These are phyloP conservation scores for Erythrolamprus reginae DNA, from an alignment of 2,113 vertebrate species.

Conservation along the genomic window DNA sequence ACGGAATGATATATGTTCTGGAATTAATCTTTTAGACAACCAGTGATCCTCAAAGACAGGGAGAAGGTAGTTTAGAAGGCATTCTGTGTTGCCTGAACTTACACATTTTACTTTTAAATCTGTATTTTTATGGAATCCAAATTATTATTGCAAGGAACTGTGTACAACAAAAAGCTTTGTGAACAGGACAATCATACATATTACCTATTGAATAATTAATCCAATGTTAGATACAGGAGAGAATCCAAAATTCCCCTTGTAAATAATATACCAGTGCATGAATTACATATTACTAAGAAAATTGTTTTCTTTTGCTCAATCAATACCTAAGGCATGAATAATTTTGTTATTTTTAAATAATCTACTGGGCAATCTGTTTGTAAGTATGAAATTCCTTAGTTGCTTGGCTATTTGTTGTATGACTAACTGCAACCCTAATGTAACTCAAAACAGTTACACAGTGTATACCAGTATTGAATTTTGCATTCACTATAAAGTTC, in stretches of 20 bases:
- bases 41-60: not conserved
- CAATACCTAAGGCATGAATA: constrained; percentile 38
- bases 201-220: not conserved
- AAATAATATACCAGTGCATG: constrained; percentile 14
- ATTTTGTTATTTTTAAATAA: constrained; percentile 38
- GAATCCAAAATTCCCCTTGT: not conserved
- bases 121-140: not conserved
- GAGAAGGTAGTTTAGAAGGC: not conserved
- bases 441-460: not conserved
- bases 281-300: constrained; percentile 19
- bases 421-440: not conserved
- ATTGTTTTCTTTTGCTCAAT: constrained; percentile 15
- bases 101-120: not conserved
- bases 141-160: not conserved
- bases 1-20: not conserved
- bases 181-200: not conserved
- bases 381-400: constrained; percentile 19
- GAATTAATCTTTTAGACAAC: not conserved
- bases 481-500: not conserved
- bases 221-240: not conserved
- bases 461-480: not conserved
- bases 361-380: constrained; percentile 19
- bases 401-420: constrained; percentile 30
- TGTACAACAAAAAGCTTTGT: not conserved
- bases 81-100: not conserved